Conservation (phyloP, 2,797 vertebrate genomes). For the Lerista edwardsae region DNA sequence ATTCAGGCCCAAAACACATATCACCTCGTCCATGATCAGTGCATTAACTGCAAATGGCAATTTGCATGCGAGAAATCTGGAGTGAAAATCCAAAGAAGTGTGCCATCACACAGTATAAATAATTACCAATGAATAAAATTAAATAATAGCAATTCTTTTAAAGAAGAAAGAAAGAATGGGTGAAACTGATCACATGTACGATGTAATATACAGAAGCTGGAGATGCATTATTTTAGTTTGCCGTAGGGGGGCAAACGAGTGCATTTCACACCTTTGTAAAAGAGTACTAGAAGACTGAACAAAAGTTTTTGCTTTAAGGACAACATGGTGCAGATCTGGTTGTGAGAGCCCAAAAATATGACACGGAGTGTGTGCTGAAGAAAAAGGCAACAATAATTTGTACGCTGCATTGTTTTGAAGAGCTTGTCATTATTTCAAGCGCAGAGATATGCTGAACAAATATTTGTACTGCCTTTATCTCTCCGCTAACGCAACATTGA, state of each 20-base stretch:
- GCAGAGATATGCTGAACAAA: slow-evolving; percentile 58
- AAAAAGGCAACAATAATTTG: slow-evolving; percentile 16
- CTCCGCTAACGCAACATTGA: slow-evolving; percentile 41
- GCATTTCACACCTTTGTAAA: no score
- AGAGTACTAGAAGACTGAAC: no score
- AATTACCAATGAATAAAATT: neutral
- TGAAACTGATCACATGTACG: slow-evolving; percentile 23
- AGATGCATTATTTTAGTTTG: no score
- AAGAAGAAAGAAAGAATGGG: fast-evolving
- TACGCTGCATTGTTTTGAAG: slow-evolving; percentile 38
- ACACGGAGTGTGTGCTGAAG: neutral
- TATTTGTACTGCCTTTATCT: slow-evolving; percentile 58
- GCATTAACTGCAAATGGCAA: neutral
- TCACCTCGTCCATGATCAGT: neutral
- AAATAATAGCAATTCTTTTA: neutral
- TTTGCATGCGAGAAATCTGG: neutral
- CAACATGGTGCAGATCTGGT: no score
- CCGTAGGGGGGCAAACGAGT: no score
- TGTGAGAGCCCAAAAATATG: no score
- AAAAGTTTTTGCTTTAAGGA: no score
- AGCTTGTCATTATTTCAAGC: slow-evolving; percentile 56
- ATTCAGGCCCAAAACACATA: neutral
- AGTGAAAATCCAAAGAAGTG: neutral
- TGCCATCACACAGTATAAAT: neutral
- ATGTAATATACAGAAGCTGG: neutral